Evolutionary conservation across 2,888 invertebrate species (phyloP).

Genomic region (Drosophila incognita): DNA sequence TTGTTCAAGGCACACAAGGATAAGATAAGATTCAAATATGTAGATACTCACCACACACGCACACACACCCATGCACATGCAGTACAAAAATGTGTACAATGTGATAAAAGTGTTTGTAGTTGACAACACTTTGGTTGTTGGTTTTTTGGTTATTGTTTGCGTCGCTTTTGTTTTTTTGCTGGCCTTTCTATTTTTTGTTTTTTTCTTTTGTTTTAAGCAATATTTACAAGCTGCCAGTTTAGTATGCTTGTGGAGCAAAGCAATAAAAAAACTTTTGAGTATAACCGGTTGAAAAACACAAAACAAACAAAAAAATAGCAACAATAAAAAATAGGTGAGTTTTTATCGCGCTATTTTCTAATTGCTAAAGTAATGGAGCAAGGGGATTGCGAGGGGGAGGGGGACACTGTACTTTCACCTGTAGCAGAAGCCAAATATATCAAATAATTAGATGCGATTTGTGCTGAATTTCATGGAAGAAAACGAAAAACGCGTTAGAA

Average conservation of each 20-base stretch:
- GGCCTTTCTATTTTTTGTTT: constrained; percentile 1
- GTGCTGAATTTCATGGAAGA: constrained; percentile 3
- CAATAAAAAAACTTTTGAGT: not conserved
- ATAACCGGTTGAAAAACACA: constrained; percentile 38
- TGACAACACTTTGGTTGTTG: not conserved
- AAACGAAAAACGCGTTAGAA: constrained; percentile 5
- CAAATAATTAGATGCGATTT: not conserved
- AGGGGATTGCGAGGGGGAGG: not conserved
- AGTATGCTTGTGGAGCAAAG: constrained; percentile 19
- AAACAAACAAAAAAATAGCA: constrained; percentile 8
- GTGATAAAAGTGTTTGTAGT: constrained; percentile 25
- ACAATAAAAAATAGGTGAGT: constrained; percentile 54
- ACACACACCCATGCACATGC: not conserved
- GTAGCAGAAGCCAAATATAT: constrained; percentile 11
- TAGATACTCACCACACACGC: constrained; percentile 24
- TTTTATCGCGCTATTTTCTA: constrained; percentile 18
- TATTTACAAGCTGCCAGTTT: constrained; percentile 23
- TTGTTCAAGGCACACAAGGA: constrained; percentile 56
- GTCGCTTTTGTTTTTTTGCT: not conserved
- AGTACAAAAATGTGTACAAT: constrained; percentile 18
- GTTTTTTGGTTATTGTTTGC: not conserved
- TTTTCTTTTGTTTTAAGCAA: not conserved
- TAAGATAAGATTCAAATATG: constrained; percentile 66
- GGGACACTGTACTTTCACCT: constrained; percentile 42
- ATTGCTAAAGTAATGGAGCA: not conserved